Evolutionary conservation across 2,888 invertebrate genomes (phyloP).

Genomic region (Steromphala cineraria): DNA sequence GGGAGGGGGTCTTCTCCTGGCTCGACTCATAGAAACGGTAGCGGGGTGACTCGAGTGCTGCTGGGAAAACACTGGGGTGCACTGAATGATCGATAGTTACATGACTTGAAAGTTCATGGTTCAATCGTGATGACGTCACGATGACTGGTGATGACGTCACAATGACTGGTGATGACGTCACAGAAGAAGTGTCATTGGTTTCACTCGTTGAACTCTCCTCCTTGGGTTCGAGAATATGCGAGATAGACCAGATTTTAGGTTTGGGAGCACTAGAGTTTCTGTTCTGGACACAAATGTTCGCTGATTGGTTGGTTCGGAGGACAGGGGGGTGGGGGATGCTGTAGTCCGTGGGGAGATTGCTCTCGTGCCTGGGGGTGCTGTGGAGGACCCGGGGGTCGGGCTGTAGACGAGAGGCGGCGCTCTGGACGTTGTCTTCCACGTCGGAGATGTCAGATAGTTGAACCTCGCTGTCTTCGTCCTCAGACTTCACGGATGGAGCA

Average conservation of each 20-base stretch:
- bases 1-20: slow-evolving; percentile 3
- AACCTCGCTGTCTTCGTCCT: neutral
- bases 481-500: neutral
- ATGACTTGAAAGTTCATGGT: neutral
- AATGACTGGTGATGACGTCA: neutral
- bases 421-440: neutral
- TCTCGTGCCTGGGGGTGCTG: neutral
- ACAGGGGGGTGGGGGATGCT: slow-evolving; percentile 7
- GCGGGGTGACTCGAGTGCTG: neutral
- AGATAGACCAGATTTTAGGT: slow-evolving; percentile 53
- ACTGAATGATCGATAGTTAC: neutral
- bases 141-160: slow-evolving; percentile 1
- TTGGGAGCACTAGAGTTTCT: slow-evolving; percentile 26
- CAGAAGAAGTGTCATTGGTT: neutral
- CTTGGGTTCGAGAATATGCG: slow-evolving; percentile 39
- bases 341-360: neutral
- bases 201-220: neutral
- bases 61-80: neutral
- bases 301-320: neutral
- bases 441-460: neutral
- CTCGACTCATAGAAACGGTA: neutral
- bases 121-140: slow-evolving; percentile 10
- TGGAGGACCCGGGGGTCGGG: neutral
- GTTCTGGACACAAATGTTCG: slow-evolving; percentile 6
- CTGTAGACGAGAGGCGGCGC: neutral